Evolutionary conservation across 1,140 invertebrate genomes (phyloP), one percentile per base, ranked within the genome.

Genomic region (Fopius arisanus): DNA sequence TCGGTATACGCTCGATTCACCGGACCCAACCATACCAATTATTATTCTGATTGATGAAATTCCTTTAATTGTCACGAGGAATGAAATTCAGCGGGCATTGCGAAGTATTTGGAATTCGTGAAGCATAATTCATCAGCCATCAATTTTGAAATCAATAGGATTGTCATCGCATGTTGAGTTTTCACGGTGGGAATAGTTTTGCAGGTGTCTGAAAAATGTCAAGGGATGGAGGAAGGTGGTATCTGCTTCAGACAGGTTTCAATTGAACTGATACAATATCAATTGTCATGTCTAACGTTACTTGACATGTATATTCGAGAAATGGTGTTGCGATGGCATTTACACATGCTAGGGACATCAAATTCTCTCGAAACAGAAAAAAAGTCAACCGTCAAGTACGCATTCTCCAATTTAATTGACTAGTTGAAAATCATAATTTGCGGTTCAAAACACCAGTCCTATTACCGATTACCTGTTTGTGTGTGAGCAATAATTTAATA

Each of bases 201-300:
- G 9, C 33, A 37, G 12, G 9, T 37, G 3, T 37, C 33, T 37
- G 33, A 37, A 37, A 10, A 37, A 14, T 59, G 23, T 10, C 21
- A 12, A 26, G 23, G 19, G 54, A 19, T 7, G 10, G 9, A n/a
- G 40, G 28, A 2, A 16, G 68, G 70, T 51, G 68, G 43, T 70
- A 70, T 70, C 81, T 81, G 81, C 74, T 70, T 43, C 77, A 81
- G 81, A 81, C 79, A 79, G 28, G 29, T 41, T 77, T 75, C 78
- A 77, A 76, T 59, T 63, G 73, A 66, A 75, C 29, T 66, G 78
- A 80, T 79, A 79, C 79, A 83, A 83, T 81, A 78, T 84, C 82
- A 80, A 78, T 76, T 78, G 80, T 82, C 80, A 79, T 74, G 75
- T 83, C 76, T 81, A 75, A 81, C 78, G 79, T 79, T 78, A 80